Base-by-base conservation (phyloP, 2,113 vertebrate species). In the Takifugu bimaculatus region DNA sequence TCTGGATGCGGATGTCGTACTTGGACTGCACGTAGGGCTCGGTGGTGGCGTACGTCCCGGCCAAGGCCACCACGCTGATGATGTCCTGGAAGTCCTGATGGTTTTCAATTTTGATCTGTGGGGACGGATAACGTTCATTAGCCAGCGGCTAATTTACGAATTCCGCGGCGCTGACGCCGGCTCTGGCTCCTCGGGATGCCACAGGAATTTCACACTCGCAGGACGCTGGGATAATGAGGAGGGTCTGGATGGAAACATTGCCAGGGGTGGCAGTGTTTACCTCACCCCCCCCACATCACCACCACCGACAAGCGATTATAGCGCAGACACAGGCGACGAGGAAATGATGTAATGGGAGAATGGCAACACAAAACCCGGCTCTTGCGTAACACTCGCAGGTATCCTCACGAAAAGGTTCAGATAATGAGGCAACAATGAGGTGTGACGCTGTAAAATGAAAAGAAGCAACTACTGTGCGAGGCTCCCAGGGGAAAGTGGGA, bases 1-100 rank as follows among this genome's bases (percentile, higher is more conserved):
- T 99, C 92, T 98, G 97, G 86, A 98, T 93, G 72, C 94, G 91
- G 78, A 98, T 95, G 87, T 98, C 97, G 0, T 98, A 99, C 73
- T 98, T 99, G 90, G 96, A 98, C 75, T 93, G 93, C 0, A 98
- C 90, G 80, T 93, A 98, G 0, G 93, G 93, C 85, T 98, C 96
- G 0, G 93, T 88, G 55, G 97, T 98, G 74, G 94, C 94, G 0
- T 98, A 99, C 6, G 95, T 99, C 75, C 93, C 93, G 28, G 95
- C 93, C 85, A 98, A 92, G 9, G 95, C 95, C 60, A 97, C 93
- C 64, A 98, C 91, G 44, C 96, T 97, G 87, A 94, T 95, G 84
- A 98, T 94, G 78, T 98, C 96, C 88, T 94, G 94, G 87, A 95
- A 98, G 84, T 97, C 94, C 0, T 92, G 92, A 51, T 95, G 93